Conservation (phyloP, 2,113 vertebrate species). For the Pluvialis apricaria region DNA sequence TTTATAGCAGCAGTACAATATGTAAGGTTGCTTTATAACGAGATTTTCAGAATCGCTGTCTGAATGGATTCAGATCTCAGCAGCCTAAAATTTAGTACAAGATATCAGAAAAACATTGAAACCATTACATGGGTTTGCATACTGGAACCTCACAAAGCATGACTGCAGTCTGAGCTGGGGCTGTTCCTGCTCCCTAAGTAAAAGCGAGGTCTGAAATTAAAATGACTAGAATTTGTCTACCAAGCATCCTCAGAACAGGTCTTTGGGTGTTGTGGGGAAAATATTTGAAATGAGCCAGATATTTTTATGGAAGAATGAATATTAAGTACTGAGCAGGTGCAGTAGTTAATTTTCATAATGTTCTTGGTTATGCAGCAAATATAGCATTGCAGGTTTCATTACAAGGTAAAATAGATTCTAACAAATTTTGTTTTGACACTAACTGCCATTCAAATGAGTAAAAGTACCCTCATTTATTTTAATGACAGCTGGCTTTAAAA, state of each 20-base stretch:
- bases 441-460: slow-evolving; percentile 56
- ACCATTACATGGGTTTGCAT: background rate
- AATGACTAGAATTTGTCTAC: background rate
- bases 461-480: slow-evolving; percentile 35
- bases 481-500: slow-evolving; percentile 28
- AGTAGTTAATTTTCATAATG: slow-evolving; percentile 61
- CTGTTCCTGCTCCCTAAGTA: background rate
- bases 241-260: background rate
- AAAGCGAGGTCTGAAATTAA: background rate
- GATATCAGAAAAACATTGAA: background rate
- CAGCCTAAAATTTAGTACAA: background rate
- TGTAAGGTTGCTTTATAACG: background rate
- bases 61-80: background rate
- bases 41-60: background rate
- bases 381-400: slow-evolving; percentile 47
- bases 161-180: background rate
- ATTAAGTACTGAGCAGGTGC: slow-evolving; percentile 52
- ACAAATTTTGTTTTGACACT: slow-evolving; percentile 62
- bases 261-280: background rate
- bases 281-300: background rate
- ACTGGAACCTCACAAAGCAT: background rate
- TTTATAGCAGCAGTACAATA: background rate
- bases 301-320: slow-evolving; percentile 27
- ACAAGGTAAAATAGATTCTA: slow-evolving; percentile 43
- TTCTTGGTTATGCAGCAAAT: slow-evolving; percentile 48